Evolutionary conservation across 2,797 vertebrate genomes (phyloP), one percentile per base, ranked within the genome.

Genomic region (Esox lucius): DNA sequence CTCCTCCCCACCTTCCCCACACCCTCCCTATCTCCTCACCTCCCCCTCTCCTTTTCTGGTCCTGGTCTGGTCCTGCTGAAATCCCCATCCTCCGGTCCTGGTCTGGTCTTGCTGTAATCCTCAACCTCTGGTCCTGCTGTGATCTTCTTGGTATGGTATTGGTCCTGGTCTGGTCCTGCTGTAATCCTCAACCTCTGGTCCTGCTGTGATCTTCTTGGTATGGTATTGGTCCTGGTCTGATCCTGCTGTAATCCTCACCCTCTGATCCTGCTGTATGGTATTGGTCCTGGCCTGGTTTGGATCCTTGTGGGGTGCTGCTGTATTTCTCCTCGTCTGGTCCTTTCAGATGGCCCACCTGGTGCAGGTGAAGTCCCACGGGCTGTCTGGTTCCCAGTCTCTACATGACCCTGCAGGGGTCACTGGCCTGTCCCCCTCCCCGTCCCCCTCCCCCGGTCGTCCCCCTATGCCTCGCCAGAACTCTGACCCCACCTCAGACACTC

Each of bases 391-490:
- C 82, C 98, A 98, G 93, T 99, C 98, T 53, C 95, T 99, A 84
- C 97, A 98, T 71, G 97, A 99, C 91, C 97, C 95, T 70, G 96
- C 95, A 81, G 95, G 70, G 31, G 70, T 53, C 49, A 33, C 33
- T 6, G 51, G n/a, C 5, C 31, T 97, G 73, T 94, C 95, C 46
- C 35, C 35, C 33, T 35, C 33, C n/a, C 96, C 96, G 84, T 97
- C 97, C 81, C 94, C 97, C 87, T 94, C 95, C 84, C 96, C 97
- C 87, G 96, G 97, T 89, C 95, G 97, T 75, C 95, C 96, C 51
- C 96, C 97, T 91, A 98, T 99, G 95, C 97, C 98, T 68, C 96
- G 97, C 86, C 97, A 99, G 94, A 99, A 99, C 94, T 98, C 98
- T 13, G 97, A 99, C 92, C 98, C 98, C 92, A 98, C 98, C 81